Base-by-base conservation (phyloP, 2,113 vertebrate genomes). In the Chaetodon trifascialis region DNA sequence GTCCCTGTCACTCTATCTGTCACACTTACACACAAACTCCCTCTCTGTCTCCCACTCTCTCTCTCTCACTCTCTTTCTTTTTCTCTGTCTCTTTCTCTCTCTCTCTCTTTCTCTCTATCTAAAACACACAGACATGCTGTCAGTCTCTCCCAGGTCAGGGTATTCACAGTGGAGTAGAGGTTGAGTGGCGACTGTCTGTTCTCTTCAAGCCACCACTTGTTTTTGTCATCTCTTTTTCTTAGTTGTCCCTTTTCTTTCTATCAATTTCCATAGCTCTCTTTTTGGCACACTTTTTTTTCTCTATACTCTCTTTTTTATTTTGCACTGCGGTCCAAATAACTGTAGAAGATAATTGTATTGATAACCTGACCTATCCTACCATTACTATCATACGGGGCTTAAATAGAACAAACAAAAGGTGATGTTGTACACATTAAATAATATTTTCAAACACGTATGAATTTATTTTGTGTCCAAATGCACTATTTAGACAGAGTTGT, bases 1-100 rank as follows among this genome's bases (percentile, higher is more conserved):
- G 91, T 90, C 89, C 71, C 80, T 91, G 92, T 93, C 91, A 92
- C 80, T 88, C 87, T 89, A 67, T 84, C 83, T 88, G 86, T 88
- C 83, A 84, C 80, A 80, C 68, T 56, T 19, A 85, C 79, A 89
- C 83, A 69, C 72, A 65, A 6, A 19, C 78, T 21, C 42, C 3
- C 58, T 7, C 30, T 21, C 8, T 12, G 10, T 15, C 23, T 9
- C 55, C 40, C 14, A 55, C n/a, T 34, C 60, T 54, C 34, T 42
- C 36, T 44, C 47, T 17, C 54, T 19, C 5, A 7, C 23, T 58
- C 9, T 23, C 68, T 55, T 21, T 49, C 64, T 49, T 51, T 63
- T 80, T 30, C 78, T 21, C 34, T 5, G 51, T 7, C 30, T 21
- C 8, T 54, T 10, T 52, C 19, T 21, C 17, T 21, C 10, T 19